These are phyloP conservation scores for Alligator mississippiensis DNA, from an alignment of 2,113 vertebrate genomes.

Conservation along the genomic window DNA sequence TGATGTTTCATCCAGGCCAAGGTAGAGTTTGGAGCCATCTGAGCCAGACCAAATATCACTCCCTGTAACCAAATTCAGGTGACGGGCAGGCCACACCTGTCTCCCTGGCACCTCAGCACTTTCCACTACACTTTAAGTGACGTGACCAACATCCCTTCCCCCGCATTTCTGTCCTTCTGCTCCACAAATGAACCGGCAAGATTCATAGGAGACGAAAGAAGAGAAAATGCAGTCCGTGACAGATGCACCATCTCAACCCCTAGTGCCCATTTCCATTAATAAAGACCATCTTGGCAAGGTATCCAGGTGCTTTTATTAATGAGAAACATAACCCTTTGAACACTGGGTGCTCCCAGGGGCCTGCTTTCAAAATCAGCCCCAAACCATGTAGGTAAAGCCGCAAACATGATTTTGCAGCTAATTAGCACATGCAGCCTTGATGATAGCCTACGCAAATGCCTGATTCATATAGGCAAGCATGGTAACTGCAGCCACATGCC, in stretches of 20 bases:
- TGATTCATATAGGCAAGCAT: not conserved
- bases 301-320: not conserved
- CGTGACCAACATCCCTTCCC: not conserved
- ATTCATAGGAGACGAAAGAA: not conserved
- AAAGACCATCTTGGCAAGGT: not conserved
- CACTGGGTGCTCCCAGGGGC: not conserved
- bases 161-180: not conserved
- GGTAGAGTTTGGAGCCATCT: not conserved
- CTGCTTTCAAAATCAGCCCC: not conserved
- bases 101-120: no score
- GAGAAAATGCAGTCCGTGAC: not conserved
- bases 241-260: not conserved
- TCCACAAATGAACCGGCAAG: not conserved
- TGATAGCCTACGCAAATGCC: not conserved
- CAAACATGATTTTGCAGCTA: not conserved
- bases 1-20: not conserved
- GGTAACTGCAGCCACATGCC: not conserved
- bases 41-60: not conserved
- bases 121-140: not conserved
- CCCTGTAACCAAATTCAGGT: not conserved
- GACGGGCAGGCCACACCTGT: no score
- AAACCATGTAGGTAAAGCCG: not conserved
- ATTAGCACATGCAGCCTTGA: slow-evolving; percentile 16
- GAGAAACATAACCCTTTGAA: not conserved
- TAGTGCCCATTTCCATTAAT: not conserved